Evolutionary conservation across 1,140 invertebrate genomes (phyloP), one percentile per base, ranked within the genome.

Genomic region (Andricus grossulariae): DNA sequence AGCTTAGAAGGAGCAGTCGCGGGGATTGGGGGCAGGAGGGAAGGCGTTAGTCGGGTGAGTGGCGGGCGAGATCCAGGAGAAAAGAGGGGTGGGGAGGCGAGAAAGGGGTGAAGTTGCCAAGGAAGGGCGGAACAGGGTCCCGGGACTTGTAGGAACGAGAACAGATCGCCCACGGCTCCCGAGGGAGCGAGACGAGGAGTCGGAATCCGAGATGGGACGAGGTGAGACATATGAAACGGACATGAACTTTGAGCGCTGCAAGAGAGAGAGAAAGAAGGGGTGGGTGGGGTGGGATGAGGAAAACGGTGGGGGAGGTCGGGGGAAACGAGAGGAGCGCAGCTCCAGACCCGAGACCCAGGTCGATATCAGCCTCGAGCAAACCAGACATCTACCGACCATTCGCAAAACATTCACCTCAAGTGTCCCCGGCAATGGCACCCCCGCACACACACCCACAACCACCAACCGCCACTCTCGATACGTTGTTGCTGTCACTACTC

Each of bases 331-430:
- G 75, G 80, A 76, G 85, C 86, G 84, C 83, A 84, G 83, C 87
- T 87, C 82, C 85, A 82, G 87, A 83, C 83, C 80, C 81, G 80
- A 87, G 85, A 86, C 84, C 84, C 87, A 89, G 90, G 90, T 91
- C 90, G 90, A 91, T 91, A 91, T 91, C 89, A 88, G 86, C 87
- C 86, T 88, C 87, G 89, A 89, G 90, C 89, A 90, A 90, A 90
- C 89, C 90, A 91, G 90, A 91, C 90, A 91, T 91, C 90, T 91
- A 91, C 89, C 90, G 90, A 91, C 90, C 90, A 91, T 91, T 90
- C 89, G 90, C 90, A 91, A 91, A 91, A 91, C 90, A 91, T 91
- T 90, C 89, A 91, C 90, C 90, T 90, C 89, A 89, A 91, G 90
- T 91, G 89, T 90, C 87, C 88, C 87, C 84, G 85, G 87, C 88